Evolutionary conservation across 2,797 vertebrate species (phyloP), one percentile per base, ranked within the genome.

Genomic region (Sebastes elongatus): DNA sequence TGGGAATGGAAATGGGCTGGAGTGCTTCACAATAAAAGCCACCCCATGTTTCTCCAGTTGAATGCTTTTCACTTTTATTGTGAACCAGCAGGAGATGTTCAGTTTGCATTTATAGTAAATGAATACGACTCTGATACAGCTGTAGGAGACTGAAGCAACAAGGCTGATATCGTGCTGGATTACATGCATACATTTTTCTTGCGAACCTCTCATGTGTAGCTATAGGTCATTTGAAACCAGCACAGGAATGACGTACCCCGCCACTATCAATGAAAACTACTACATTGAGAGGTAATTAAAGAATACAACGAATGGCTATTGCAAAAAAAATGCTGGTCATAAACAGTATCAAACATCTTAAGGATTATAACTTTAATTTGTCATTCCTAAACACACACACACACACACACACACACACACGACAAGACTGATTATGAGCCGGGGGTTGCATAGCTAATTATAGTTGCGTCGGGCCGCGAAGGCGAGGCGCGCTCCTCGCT

Each of bases 401-500:
- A 11, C 10, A 35, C 33, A 64, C 16, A 71, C 60, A 83, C 1
- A 35, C n/a, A 63, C 1, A 38, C 35, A 13, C 33, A 35, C 35
- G 22, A 1, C 8, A 83, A 87, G 85, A 65, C 81, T 83, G 67
- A 78, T 91, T 86, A 87, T 80, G 84, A 91, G 83, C 61, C 9
- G 20, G 42, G 55, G 57, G 89, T 88, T 85, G 72, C 75, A 59
- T 66, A 76, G 89, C 89, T 88, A 91, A 90, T 93, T 92, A 89
- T 73, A 85, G 86, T 80, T 86, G 83, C 67, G 74, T 60, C 4
- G 35, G 89, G 74, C 81, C 13, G 32, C n/a, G 75, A 84, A 88
- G 89, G 90, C 28, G 64, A 86, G 86, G 83, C 75, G 67, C n/a
- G 60, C 89, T 92, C 77, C 90, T 89, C 65, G 84, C 92, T 93